phyloP scores from a whole-genome alignment of 2,888 invertebrate species.

The Diabrotica balteata region DNA sequence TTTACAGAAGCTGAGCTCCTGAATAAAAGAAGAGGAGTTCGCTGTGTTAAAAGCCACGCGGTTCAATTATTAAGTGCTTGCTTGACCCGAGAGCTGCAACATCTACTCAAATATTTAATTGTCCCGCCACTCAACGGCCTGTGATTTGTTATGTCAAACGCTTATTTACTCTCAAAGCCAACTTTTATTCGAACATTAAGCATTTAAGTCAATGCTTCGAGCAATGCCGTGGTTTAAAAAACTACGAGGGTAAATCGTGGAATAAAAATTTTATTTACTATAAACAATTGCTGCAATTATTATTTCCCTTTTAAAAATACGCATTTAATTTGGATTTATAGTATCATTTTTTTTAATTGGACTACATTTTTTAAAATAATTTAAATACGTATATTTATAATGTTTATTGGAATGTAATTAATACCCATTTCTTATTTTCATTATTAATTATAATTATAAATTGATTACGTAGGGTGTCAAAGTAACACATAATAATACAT shows the following conservation, averaged over 20 bases:
- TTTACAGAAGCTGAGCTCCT: constrained; percentile 60
- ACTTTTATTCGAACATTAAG: constrained; percentile 46
- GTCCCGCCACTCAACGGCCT: constrained; percentile 58
- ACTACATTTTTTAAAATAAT: too few species aligned
- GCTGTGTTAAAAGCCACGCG: constrained; percentile 62
- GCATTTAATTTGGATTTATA: too few species aligned
- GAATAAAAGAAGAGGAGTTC: constrained; percentile 61
- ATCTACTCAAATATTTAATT: constrained; percentile 62
- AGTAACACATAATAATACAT: too few species aligned
- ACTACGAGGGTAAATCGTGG: background rate
- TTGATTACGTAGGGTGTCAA: too few species aligned
- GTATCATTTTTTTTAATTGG: too few species aligned
- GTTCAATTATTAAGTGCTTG: constrained; percentile 61
- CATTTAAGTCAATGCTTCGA: constrained; percentile 43
- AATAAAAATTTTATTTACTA: too few species aligned
- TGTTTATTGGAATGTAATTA: too few species aligned
- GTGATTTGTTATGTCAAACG: constrained; percentile 58
- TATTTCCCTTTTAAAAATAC: too few species aligned
- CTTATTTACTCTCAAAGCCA: constrained; percentile 51
- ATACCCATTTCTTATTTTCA: too few species aligned
- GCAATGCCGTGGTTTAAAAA: constrained; percentile 7
- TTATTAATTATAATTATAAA: too few species aligned
- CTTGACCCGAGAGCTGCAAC: constrained; percentile 59
- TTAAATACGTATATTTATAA: too few species aligned
- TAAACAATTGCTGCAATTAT: too few species aligned